Percentiles rank a stretch among this genome's conserved stretches.
These are phyloP conservation scores for Vidua chalybeata DNA, from an alignment of 2,113 vertebrate genomes.

Conservation along the genomic window DNA sequence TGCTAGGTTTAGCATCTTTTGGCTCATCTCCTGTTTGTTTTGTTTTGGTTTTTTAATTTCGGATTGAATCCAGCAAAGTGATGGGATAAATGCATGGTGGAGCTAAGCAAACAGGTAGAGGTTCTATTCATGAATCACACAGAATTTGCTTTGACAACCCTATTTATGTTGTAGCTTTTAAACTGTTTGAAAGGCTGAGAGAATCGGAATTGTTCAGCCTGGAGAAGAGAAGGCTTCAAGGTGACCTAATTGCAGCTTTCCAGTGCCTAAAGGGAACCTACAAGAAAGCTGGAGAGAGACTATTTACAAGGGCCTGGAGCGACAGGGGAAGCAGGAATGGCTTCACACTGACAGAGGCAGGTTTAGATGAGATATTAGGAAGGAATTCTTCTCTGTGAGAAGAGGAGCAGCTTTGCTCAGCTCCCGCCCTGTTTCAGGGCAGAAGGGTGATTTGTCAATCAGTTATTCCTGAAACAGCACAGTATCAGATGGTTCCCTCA, in stretches of 20 bases:
- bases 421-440: not conserved
- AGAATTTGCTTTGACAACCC: not conserved
- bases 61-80: not conserved
- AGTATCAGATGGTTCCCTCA: not conserved
- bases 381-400: not conserved
- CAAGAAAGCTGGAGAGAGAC: not conserved
- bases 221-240: not conserved
- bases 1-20: not conserved
- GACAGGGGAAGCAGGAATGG: not conserved
- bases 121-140: not conserved
- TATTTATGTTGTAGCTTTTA: not conserved
- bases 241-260: not conserved
- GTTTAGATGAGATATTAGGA: too few species aligned
- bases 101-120: not conserved
- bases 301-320: not conserved
- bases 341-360: not conserved
- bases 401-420: not conserved
- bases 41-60: not conserved
- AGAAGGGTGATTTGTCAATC: not conserved
- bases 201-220: not conserved
- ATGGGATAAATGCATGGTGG: not conserved
- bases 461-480: not conserved
- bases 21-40: not conserved
- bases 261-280: not conserved
- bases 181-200: not conserved